Conservation (phyloP, 1,140 invertebrate species). For the Drosophila trapezifrons region DNA sequence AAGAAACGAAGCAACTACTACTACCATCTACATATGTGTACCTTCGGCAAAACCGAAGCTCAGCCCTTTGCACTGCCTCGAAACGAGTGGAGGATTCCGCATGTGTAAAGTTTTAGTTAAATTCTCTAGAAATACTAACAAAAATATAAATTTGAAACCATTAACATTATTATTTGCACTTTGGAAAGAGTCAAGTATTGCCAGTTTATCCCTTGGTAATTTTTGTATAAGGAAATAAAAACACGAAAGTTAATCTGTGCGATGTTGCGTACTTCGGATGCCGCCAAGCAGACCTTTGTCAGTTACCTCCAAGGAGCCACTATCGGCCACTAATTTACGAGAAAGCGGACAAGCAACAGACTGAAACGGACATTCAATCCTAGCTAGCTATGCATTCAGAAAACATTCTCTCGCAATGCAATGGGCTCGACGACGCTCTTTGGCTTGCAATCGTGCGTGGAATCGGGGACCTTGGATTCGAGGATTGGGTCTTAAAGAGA, state of each 20-base stretch:
- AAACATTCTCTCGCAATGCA: constrained; percentile 12
- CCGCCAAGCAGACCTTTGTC: constrained; percentile 28
- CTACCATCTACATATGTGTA: constrained; percentile 8
- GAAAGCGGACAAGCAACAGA: constrained; percentile 21
- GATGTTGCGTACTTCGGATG: constrained; percentile 5
- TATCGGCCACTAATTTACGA: not conserved
- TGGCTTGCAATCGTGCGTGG: constrained; percentile 38
- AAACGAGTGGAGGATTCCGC: not conserved
- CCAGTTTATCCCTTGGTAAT: not conserved
- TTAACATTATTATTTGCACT: constrained; percentile 11
- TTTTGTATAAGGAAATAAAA: not conserved
- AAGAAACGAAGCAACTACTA: not conserved
- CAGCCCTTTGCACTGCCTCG: constrained; percentile 31
- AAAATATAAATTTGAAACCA: constrained; percentile 2
- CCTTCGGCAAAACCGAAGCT: constrained; percentile 32
- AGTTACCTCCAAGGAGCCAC: constrained; percentile 24
- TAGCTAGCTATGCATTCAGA: constrained; percentile 20
- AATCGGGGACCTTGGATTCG: not conserved
- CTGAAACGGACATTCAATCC: constrained; percentile 2
- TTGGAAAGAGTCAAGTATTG: not conserved
- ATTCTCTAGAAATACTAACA: not conserved
- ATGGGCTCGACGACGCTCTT: constrained; percentile 33
- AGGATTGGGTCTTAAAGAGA: constrained; percentile 20
- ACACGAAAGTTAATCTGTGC: too few species aligned
- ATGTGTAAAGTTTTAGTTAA: not conserved